Base-by-base conservation (phyloP, 2,797 vertebrate species). In the Moxostoma hubbsi region DNA sequence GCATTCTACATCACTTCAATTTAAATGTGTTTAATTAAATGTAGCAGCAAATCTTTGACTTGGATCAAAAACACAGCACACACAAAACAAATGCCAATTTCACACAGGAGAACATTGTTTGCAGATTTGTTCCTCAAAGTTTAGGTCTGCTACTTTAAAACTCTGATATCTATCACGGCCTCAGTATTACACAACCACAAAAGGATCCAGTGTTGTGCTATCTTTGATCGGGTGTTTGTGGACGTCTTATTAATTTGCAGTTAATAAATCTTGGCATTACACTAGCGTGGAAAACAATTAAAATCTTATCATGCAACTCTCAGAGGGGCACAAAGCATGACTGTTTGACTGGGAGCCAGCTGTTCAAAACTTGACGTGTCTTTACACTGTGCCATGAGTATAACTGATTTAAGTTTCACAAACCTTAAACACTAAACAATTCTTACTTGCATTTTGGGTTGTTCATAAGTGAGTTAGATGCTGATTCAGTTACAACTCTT, bases 201-300 rank as follows among this genome's bases (percentile, higher is more conserved):
- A 71, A 18, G 24, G 55, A 59, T 43, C 46, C 69, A 46, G n/a
- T 24, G n/a, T 58, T 45, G 24, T 16, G 50, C 46, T 62, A 79
- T 75, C 71, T 81, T 71, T 70, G 70, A 81, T 78, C 49, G 46
- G 57, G 47, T 81, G 79, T 75, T 84, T 84, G 61, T 79, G 71
- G 75, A 75, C 75, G 77, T 55, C 75, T 24, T 79, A 83, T 81
- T 81, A 81, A 75, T 84, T 84, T 79, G 72, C 66, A 69, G 66
- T 75, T 84, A 84, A 81, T 84, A 79, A 79, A 79, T 82, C 58
- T 73, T 55, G 59, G 71, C 65, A 64, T 82, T 74, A 82, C 65
- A 61, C 64, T 64, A 50, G 67, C 13, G 49, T 45, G 62, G 18
- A 81, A 84, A 78, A 72, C 72, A 81, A 79, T 81, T 79, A 79